These are phyloP conservation scores for Synanthedon andrenaeformis DNA, from an alignment of 2,888 invertebrate species.

Conservation along the genomic window DNA sequence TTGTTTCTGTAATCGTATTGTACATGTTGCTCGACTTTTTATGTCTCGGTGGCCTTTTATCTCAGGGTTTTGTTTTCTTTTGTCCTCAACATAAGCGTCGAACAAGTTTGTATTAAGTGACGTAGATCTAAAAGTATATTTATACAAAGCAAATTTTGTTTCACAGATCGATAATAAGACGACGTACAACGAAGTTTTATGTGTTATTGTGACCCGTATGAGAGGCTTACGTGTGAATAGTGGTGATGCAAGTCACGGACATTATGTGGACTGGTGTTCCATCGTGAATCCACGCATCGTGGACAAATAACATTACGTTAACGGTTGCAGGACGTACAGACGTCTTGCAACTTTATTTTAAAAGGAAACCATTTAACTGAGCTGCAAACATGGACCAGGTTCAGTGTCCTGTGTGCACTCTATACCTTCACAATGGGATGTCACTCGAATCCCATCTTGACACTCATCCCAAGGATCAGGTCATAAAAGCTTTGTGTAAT, in stretches of 20 bases:
- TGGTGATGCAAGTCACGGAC: conserved; percentile 57
- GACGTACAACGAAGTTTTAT: conserved; percentile 46
- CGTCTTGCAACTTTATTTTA: neutral
- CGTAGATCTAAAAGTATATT: conserved; percentile 36
- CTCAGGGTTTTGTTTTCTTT: conserved; percentile 67
- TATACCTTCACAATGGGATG: conserved; percentile 86
- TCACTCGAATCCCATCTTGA: conserved; percentile 83
- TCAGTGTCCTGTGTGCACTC: conserved; percentile 86
- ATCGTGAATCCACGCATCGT: conserved; percentile 37
- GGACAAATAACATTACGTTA: conserved; percentile 19
- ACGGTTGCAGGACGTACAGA: conserved; percentile 1
- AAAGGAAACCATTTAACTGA: neutral
- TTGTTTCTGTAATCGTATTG: conserved; percentile 33
- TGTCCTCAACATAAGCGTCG: conserved; percentile 54
- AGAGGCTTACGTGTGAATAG: conserved; percentile 46
- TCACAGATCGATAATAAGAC: conserved; percentile 64
- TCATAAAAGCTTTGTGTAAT: conserved; percentile 80
- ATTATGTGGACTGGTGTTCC: conserved; percentile 37
- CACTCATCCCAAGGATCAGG: conserved; percentile 90
- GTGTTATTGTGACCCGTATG: conserved; percentile 48
- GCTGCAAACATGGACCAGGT: conserved; percentile 54
- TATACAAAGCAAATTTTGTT: conserved; percentile 49
- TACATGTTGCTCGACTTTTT: conserved; percentile 55
- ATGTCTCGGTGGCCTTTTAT: conserved; percentile 69
- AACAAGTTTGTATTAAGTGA: conserved; percentile 46